Evolutionary conservation across 2,797 vertebrate species (phyloP), one percentile per base, ranked within the genome.

Genomic region (Poliocrania exsul): DNA sequence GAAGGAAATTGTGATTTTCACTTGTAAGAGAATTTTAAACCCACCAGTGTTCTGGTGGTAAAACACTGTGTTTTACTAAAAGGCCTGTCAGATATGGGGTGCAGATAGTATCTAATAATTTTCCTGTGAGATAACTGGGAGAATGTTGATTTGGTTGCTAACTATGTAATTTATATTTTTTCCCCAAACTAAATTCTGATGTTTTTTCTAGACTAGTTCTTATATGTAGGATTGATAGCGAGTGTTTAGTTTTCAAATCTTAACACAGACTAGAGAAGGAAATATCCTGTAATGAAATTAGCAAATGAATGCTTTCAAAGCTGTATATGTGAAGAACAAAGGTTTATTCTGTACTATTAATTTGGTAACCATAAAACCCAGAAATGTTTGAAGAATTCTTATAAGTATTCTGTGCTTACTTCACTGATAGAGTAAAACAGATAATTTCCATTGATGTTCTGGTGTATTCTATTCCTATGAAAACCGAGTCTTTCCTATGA

Each of bases 371-470:
- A 88, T 95, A 62, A 95, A 96, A 88, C 87, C 91, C 57, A 90
- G 67, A 91, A 49, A 74, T 16, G 6, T 91, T 91, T 93, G 62
- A 69, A 87, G 67, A 94, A 67, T 78, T 93, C 65, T 93, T 67
- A 93, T 96, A 92, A 88, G 67, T 82, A 44, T 62, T 73, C 40
- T 96, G 94, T 96, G 77, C 89, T 94, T 93, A 79, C 57, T 96
- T 96, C 75, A 80, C 77, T 92, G 77, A 46, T 46, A 6, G 31
- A 62, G 44, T 91, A 74, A 96, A 97, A 86, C 65, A 87, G 91
- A 96, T 93, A 85, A 29, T 82, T 96, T 95, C 96, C 79, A 92
- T 96, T 97, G 95, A 84, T 72, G 67, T 86, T 95, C 62, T 93
- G 51, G 57, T 97, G 82, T 86, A 70, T 88, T 73, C 81, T 92